phyloP scores from a whole-genome alignment of 30 jellyfish, hydroid and myxozoan genomes.

The Sanderia malayensis region DNA sequence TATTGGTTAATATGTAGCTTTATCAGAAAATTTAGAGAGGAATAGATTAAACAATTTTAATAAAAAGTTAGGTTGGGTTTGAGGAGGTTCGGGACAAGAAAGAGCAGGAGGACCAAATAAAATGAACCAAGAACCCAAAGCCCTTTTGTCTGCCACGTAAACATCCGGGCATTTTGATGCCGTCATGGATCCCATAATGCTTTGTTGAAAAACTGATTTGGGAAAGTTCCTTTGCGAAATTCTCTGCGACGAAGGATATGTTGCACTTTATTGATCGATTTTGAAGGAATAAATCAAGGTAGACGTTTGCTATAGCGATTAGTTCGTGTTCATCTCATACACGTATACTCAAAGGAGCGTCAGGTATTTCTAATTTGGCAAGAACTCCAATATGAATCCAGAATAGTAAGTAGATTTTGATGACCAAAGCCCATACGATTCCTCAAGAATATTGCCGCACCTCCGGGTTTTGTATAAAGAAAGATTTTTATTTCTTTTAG shows the following conservation, averaged over 20 bases:
- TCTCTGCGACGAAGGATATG: constrained; percentile 58
- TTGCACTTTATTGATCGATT: constrained; percentile 1
- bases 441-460: background rate
- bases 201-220: constrained; percentile 47
- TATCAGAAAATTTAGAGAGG: no score
- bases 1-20: no score
- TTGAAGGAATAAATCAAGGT: constrained; percentile 4
- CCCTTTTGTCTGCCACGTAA: constrained; percentile 96
- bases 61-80: no score
- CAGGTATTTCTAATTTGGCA: background rate
- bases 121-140: no score
- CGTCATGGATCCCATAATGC: constrained; percentile 68
- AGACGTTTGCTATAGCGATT: background rate
- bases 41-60: no score
- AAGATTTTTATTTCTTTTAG: constrained; percentile 46
- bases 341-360: background rate
- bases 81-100: no score
- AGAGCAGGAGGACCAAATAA: no score
- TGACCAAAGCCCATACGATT: background rate
- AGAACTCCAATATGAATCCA: constrained; percentile 74
- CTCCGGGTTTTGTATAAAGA: constrained; percentile 1
- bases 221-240: constrained; percentile 63
- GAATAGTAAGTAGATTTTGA: constrained; percentile 78
- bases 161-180: constrained; percentile 67
- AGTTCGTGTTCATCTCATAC: background rate